Conservation (phyloP, 2,888 invertebrate genomes). For the Drosophila mimica region DNA sequence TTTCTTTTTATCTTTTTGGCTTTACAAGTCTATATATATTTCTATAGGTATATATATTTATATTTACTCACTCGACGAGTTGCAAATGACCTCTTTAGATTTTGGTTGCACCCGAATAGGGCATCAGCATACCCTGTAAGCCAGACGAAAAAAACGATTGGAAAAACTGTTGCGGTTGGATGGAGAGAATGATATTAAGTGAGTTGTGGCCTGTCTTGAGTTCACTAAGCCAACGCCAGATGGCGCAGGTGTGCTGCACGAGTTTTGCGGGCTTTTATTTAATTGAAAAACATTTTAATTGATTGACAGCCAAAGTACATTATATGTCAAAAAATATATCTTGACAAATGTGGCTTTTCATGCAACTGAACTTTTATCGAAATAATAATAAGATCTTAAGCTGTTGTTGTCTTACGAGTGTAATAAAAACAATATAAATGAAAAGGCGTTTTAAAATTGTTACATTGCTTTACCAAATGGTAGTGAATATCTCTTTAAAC, state of each 20-base stretch:
- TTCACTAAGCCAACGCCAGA: conserved; percentile 7
- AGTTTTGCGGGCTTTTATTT: conserved; percentile 21
- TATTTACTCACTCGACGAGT: not conserved
- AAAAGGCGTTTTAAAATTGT: not conserved
- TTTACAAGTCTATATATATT: not conserved
- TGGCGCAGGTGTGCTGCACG: conserved; percentile 30
- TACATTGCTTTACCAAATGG: not conserved
- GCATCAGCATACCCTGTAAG: not conserved
- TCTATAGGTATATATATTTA: not conserved
- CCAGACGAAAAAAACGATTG: conserved; percentile 11
- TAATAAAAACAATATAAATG: not conserved
- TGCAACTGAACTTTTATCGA: conserved; percentile 9
- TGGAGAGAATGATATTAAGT: conserved; percentile 8
- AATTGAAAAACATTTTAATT: conserved; percentile 46
- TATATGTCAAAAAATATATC: conserved; percentile 9
- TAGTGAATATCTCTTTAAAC: not conserved
- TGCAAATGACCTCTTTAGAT: not conserved
- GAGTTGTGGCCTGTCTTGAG: conserved; percentile 4
- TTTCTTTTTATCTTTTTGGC: not conserved
- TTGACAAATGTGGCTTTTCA: conserved; percentile 29
- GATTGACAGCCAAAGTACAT: conserved; percentile 42
- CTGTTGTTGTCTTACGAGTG: not conserved
- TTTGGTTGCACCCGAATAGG: not conserved
- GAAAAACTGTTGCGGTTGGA: conserved; percentile 27
- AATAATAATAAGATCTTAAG: conserved; percentile 7